A percentile compares a stretch with the other conserved stretches of the same genome.
These are phyloP conservation scores for Podargus strigoides DNA, from an alignment of 2,797 vertebrate species.

Conservation along the genomic window DNA sequence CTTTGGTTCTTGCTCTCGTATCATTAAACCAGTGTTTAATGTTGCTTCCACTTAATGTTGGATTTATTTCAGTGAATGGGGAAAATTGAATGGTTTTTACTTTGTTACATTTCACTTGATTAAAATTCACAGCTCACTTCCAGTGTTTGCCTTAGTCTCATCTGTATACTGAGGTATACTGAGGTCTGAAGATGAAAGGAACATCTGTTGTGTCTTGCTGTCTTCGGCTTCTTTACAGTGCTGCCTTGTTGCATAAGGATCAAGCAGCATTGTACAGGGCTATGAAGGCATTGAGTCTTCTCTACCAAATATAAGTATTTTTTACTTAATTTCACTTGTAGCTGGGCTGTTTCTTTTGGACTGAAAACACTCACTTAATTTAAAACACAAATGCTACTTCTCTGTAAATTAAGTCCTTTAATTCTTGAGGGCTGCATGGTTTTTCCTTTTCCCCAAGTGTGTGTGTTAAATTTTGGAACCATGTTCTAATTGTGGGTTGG, in stretches of 20 bases:
- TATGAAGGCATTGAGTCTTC: slow-evolving; percentile 79
- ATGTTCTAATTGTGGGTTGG: not conserved
- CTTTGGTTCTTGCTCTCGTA: not conserved
- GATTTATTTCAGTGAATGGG: not conserved
- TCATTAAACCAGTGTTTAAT: not conserved
- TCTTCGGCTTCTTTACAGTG: slow-evolving; percentile 88
- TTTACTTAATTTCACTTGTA: not conserved
- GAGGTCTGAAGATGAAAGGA: slow-evolving; percentile 3
- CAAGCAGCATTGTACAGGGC: slow-evolving; percentile 92
- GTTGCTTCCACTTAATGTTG: not conserved
- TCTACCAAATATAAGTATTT: not conserved
- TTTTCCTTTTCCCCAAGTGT: not conserved
- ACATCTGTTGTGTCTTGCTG: slow-evolving; percentile 58
- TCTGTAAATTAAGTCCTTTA: not conserved
- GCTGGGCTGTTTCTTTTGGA: not conserved
- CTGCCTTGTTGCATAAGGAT: slow-evolving; percentile 87
- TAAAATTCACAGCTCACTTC: not conserved
- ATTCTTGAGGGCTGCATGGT: not conserved
- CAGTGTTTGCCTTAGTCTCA: not conserved
- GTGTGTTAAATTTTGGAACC: not conserved
- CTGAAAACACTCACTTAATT: not conserved
- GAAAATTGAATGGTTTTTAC: not conserved
- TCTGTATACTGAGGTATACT: not conserved
- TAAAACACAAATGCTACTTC: not conserved
- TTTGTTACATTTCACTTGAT: not conserved